Evolutionary conservation across 2,797 vertebrate genomes (phyloP).

Genomic region (Lutjanus argentimaculatus): DNA sequence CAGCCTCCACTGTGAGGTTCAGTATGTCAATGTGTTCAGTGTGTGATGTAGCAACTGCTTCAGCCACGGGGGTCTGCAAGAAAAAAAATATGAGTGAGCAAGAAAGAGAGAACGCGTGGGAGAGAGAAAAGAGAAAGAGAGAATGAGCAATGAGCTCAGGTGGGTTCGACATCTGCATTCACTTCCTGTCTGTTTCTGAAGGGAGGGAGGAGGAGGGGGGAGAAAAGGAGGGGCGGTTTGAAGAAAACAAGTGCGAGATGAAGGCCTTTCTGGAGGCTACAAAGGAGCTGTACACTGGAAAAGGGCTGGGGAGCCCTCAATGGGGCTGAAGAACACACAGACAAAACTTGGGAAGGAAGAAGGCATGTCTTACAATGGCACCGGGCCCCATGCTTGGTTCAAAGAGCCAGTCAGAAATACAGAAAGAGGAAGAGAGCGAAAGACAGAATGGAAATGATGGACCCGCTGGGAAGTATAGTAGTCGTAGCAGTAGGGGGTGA

Average conservation of each 20-base stretch:
- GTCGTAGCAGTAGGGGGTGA: constrained; percentile 46
- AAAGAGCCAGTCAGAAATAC: constrained; percentile 77
- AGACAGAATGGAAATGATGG: constrained; percentile 75
- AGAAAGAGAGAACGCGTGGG: constrained; percentile 60
- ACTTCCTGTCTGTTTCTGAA: constrained; percentile 79
- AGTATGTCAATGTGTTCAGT: constrained; percentile 76
- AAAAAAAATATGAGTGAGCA: constrained; percentile 30
- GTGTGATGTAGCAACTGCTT: constrained; percentile 81
- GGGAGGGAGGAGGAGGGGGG: constrained; percentile 43
- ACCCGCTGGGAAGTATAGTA: constrained; percentile 73
- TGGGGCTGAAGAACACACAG: constrained; percentile 77
- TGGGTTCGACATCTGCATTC: constrained; percentile 80
- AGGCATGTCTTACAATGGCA: constrained; percentile 79
- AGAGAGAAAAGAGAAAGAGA: constrained; percentile 62
- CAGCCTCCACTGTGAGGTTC: constrained; percentile 80
- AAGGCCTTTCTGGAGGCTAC: constrained; percentile 82
- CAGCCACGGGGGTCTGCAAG: constrained; percentile 69
- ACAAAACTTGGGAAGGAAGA: constrained; percentile 83
- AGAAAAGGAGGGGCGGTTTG: constrained; percentile 46
- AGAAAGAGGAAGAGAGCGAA: constrained; percentile 71
- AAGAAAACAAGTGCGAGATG: constrained; percentile 78
- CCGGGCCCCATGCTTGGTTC: constrained; percentile 79
- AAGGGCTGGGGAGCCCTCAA: constrained; percentile 73
- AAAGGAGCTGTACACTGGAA: constrained; percentile 78
- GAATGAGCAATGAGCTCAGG: constrained; percentile 83